phyloP scores from a whole-genome alignment of 2,797 vertebrate genomes.

The Trachops cirrhosus region DNA sequence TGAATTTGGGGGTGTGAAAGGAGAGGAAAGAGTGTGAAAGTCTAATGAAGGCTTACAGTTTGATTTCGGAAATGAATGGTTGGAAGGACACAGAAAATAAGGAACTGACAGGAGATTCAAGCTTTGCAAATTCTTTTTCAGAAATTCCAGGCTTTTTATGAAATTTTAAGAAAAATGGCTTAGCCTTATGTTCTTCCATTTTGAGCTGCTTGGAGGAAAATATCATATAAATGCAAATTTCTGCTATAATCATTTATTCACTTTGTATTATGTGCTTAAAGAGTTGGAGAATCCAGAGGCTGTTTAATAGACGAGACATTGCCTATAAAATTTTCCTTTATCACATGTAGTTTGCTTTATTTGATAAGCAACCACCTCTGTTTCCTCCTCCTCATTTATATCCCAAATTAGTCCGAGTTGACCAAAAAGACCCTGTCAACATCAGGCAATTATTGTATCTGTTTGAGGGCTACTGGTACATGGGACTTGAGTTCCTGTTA shows the following conservation, averaged over 20 bases:
- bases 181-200: slow-evolving; percentile 38
- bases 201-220: slow-evolving; percentile 43
- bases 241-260: slow-evolving; percentile 45
- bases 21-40: neutral
- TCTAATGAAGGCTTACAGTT: neutral
- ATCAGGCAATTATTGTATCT: neutral
- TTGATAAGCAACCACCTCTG: neutral
- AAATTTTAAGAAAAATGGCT: slow-evolving; percentile 48
- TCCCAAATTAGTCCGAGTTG: neutral
- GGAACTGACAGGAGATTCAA: neutral
- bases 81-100: slow-evolving; percentile 2
- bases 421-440: neutral
- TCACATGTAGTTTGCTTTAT: neutral
- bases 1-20: neutral
- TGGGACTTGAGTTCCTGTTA: neutral
- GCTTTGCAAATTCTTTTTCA: slow-evolving; percentile 1
- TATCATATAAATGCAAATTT: slow-evolving; percentile 68
- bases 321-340: neutral
- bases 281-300: neutral
- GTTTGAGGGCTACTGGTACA: neutral
- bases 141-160: slow-evolving; percentile 40
- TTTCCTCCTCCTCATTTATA: neutral
- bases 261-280: slow-evolving; percentile 36
- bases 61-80: slow-evolving; percentile 13
- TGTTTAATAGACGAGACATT: neutral